These are phyloP conservation scores for Sthenelais limicola DNA, from an alignment of 2,888 invertebrate genomes.

Conservation along the genomic window DNA sequence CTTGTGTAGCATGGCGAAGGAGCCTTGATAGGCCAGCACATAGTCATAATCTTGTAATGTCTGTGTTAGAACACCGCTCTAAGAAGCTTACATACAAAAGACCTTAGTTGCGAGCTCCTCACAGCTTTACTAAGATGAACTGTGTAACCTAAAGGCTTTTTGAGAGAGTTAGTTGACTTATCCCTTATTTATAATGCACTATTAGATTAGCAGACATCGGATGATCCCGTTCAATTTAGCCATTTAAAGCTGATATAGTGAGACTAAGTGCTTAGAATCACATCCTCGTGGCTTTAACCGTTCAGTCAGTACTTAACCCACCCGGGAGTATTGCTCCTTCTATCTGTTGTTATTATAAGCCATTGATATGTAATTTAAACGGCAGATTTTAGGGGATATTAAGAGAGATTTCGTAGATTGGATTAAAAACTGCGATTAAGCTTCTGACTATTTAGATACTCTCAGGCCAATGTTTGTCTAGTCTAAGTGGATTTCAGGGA, in stretches of 20 bases:
- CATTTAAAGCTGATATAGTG: conserved; percentile 37
- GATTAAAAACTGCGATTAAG: conserved; percentile 27
- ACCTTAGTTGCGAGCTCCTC: neutral
- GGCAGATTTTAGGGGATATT: conserved; percentile 5
- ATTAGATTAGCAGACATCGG: conserved; percentile 35
- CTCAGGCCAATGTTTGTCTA: too few relatives aligned
- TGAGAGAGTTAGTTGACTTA: conserved; percentile 34
- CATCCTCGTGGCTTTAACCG: neutral
- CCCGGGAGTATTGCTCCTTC: neutral
- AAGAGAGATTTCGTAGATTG: conserved; percentile 14
- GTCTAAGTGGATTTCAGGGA: too few relatives aligned
- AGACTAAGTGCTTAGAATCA: conserved; percentile 33
- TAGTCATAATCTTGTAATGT: conserved; percentile 32
- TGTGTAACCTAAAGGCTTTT: conserved; percentile 16
- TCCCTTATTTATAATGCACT: conserved; percentile 32
- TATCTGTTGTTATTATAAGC: conserved; percentile 9
- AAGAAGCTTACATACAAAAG: conserved; percentile 35
- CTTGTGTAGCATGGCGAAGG: neutral
- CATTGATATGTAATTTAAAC: conserved; percentile 9
- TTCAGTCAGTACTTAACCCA: conserved; percentile 29
- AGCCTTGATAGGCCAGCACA: neutral
- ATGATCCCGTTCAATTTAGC: conserved; percentile 34
- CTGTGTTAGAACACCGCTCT: conserved; percentile 21
- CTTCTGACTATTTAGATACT: too few relatives aligned
- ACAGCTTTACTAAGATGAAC: conserved; percentile 26